Conservation (phyloP, 2,113 vertebrate genomes). For the Cyanistes caeruleus region DNA sequence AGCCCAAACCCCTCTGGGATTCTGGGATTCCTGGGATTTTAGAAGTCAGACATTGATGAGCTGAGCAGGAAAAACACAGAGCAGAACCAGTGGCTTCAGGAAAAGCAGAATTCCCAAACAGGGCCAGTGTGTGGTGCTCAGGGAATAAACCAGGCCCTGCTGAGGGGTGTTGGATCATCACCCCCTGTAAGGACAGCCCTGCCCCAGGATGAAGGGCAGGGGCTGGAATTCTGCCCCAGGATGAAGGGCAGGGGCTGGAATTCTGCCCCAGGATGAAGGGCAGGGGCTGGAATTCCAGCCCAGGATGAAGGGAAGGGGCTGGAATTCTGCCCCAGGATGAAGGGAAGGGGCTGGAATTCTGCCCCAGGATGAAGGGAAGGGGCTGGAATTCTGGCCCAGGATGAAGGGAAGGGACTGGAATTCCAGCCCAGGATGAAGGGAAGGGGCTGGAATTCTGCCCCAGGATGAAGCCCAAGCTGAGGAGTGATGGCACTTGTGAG, state of each 20-base stretch:
- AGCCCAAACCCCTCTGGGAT: background rate
- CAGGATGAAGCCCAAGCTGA: background rate
- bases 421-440: background rate
- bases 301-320: background rate
- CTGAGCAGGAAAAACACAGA: background rate
- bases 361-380: background rate
- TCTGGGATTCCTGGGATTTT: background rate
- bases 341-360: background rate
- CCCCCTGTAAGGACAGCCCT: rapidly evolving
- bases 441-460: background rate
- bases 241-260: background rate
- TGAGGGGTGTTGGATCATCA: rapidly evolving
- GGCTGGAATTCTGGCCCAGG: background rate
- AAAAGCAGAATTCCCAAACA: background rate
- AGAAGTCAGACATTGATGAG: background rate
- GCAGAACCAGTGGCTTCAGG: background rate
- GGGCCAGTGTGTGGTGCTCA: rapidly evolving
- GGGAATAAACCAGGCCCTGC: rapidly evolving
- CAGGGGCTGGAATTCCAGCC: background rate
- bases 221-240: background rate
- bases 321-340: background rate
- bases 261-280: background rate
- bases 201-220: background rate
- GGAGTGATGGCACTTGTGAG: rapidly evolving
- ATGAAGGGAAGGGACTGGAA: background rate